Conservation (phyloP, 37 sponge, comb jelly and placozoan genomes). For the Cliona cf. orientalis region DNA sequence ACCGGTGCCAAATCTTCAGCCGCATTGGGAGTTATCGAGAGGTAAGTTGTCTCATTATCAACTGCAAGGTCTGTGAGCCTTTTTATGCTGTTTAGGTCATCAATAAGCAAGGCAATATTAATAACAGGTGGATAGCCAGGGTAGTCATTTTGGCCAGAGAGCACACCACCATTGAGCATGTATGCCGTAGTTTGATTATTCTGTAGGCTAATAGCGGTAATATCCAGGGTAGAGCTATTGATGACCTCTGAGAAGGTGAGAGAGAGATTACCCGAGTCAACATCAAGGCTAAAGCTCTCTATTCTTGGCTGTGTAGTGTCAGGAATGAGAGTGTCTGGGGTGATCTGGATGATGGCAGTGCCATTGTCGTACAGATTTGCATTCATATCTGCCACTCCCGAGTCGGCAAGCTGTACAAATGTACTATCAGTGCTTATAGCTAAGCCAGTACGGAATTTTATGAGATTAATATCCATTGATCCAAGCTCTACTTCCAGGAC, state of each 20-base stretch:
- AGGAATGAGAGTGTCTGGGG: constrained; percentile 19
- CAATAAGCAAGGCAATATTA: constrained; percentile 28
- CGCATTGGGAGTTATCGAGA: constrained; percentile 59
- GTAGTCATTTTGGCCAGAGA: constrained; percentile 62
- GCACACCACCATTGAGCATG: constrained; percentile 56
- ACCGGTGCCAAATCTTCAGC: constrained; percentile 57
- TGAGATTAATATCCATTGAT: constrained; percentile 65
- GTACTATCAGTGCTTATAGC: constrained; percentile 51
- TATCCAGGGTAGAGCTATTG: constrained; percentile 61
- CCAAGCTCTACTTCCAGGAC: constrained; percentile 52
- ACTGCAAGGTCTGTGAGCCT: constrained; percentile 51
- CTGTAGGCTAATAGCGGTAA: constrained; percentile 59
- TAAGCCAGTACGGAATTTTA: constrained; percentile 66
- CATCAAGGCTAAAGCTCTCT: constrained; percentile 57
- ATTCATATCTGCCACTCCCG: constrained; percentile 78
- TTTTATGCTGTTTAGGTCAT: constrained; percentile 79
- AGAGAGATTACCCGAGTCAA: constrained; percentile 53
- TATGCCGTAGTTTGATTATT: not conserved
- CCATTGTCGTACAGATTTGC: constrained; percentile 47
- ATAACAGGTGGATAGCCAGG: constrained; percentile 86
- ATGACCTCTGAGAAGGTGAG: constrained; percentile 83
- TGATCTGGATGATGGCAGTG: constrained; percentile 18
- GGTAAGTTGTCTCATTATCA: constrained; percentile 64
- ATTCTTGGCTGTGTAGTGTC: constrained; percentile 59
- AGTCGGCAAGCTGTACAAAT: constrained; percentile 42